phyloP scores from a whole-genome alignment of 1,140 invertebrate genomes.

The Cheumatopsyche charites region DNA sequence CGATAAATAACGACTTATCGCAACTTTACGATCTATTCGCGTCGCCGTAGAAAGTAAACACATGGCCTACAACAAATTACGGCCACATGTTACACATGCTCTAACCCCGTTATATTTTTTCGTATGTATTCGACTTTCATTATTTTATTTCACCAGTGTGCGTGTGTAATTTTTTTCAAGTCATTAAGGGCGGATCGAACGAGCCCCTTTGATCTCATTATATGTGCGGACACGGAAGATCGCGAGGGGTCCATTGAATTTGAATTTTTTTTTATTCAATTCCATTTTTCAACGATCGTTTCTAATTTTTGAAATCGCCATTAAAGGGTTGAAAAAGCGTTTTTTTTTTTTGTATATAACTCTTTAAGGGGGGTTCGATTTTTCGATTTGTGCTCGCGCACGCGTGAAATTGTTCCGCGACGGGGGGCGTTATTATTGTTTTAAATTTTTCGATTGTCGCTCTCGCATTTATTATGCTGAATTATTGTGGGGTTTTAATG shows the following conservation, averaged over 20 bases:
- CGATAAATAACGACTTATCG: constrained; percentile 30
- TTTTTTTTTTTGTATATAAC: constrained; percentile 9
- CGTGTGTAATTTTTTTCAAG: constrained; percentile 4
- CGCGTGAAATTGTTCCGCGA: constrained; percentile 30
- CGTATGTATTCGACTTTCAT: not conserved
- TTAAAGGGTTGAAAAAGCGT: constrained; percentile 11
- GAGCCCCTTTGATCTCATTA: constrained; percentile 42
- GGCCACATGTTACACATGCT: constrained; percentile 36
- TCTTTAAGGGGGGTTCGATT: constrained; percentile 12
- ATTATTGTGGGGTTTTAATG: no score
- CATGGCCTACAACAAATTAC: constrained; percentile 38
- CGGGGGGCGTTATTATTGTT: constrained; percentile 19
- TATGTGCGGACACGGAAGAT: constrained; percentile 37
- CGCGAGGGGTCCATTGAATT: no score
- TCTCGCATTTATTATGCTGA: no score
- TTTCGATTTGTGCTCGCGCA: constrained; percentile 15
- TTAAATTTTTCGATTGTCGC: not conserved
- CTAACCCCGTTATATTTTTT: not conserved
- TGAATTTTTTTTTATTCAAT: no score
- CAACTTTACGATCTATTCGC: constrained; percentile 13
- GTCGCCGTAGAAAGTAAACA: constrained; percentile 39
- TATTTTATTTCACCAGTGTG: not conserved
- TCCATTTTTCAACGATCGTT: no score
- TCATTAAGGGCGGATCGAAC: constrained; percentile 11
- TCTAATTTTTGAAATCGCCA: no score